Conservation (phyloP, 2,113 vertebrate genomes). For the Oophaga pumilio region DNA sequence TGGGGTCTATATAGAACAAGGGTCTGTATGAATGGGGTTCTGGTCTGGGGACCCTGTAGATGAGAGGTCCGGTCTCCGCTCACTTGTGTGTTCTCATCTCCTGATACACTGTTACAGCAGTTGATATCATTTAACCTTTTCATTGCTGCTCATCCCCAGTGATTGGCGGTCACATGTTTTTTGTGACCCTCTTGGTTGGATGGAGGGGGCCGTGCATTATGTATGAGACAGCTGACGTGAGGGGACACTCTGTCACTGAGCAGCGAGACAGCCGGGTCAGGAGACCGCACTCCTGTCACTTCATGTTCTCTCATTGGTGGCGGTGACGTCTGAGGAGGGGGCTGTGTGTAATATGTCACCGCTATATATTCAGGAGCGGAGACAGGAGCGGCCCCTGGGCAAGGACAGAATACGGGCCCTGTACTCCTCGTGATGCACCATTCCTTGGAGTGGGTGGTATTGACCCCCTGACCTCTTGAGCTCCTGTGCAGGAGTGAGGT, state of each 20-base stretch:
- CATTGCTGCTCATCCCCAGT: neutral
- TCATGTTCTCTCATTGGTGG: neutral
- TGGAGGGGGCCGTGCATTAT: neutral
- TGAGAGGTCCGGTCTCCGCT: too few species aligned
- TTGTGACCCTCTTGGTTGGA: neutral
- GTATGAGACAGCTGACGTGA: neutral
- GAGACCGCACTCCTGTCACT: neutral
- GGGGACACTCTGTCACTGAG: neutral
- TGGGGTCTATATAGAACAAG: too few species aligned
- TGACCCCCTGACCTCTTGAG: too few species aligned
- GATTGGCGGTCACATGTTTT: neutral
- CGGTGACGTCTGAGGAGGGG: neutral
- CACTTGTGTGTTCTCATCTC: neutral
- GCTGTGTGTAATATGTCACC: conserved; percentile 13
- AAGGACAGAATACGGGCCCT: neutral
- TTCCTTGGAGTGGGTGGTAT: too few species aligned
- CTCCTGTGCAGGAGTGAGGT: too few species aligned
- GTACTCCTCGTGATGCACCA: too few species aligned
- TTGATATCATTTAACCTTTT: neutral
- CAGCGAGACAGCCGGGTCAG: neutral
- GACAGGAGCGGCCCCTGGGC: neutral
- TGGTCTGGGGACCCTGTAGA: too few species aligned
- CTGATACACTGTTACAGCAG: neutral
- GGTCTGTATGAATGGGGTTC: too few species aligned
- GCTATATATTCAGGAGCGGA: neutral